These are phyloP conservation scores for Tragelaphus scriptus DNA, from an alignment of 2,113 vertebrate genomes.

Conservation along the genomic window DNA sequence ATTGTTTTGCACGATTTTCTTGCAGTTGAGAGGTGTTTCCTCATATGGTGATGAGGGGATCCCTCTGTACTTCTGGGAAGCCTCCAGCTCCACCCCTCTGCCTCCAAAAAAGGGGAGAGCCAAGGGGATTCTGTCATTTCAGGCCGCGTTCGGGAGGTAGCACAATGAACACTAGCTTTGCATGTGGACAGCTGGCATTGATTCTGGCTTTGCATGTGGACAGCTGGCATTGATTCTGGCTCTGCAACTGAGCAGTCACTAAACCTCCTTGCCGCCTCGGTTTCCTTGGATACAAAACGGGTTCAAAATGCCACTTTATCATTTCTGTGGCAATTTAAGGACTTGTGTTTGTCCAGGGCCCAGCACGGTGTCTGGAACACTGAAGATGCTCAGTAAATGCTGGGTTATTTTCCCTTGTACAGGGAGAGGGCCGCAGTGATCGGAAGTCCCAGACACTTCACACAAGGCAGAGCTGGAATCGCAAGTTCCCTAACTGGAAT, in stretches of 20 bases:
- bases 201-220: neutral
- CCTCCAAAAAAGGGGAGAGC: too few relatives aligned
- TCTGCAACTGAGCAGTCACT: neutral
- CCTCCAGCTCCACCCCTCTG: neutral
- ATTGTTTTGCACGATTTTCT: accelerated
- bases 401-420: too few relatives aligned
- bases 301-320: neutral
- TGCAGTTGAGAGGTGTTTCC: neutral
- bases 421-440: accelerated
- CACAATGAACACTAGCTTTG: accelerated
- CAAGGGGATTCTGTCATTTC: accelerated
- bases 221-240: neutral
- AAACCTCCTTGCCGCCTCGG: neutral
- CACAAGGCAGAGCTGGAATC: accelerated
- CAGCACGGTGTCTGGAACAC: neutral
- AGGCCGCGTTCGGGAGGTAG: neutral
- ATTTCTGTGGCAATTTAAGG: neutral
- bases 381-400: neutral
- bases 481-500: accelerated
- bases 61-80: neutral
- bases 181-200: neutral
- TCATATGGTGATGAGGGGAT: accelerated
- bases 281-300: neutral
- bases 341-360: neutral
- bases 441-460: neutral